Evolutionary conservation across 1,140 invertebrate species (phyloP).

Genomic region (Drosophila obscura): DNA sequence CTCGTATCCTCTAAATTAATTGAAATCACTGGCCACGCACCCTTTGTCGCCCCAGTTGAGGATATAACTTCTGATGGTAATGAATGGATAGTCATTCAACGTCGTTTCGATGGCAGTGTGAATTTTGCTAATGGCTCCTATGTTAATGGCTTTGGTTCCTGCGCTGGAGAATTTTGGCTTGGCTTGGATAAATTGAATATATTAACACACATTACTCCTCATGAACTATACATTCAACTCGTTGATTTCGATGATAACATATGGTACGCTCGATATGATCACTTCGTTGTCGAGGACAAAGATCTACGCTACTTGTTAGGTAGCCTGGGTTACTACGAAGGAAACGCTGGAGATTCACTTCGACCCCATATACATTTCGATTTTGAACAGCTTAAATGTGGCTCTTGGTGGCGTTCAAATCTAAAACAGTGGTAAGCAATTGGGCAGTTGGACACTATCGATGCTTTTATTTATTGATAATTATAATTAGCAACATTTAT

Average conservation of each 20-base stretch:
- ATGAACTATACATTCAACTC: conserved; percentile 31
- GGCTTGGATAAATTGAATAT: conserved; percentile 14
- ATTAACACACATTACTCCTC: conserved; percentile 6
- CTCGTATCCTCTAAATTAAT: no score
- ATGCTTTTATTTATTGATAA: neutral
- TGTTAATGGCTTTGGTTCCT: conserved; percentile 5
- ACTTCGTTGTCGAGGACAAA: conserved; percentile 21
- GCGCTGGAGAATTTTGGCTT: conserved; percentile 22
- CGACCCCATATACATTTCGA: conserved; percentile 2
- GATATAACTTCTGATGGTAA: no score
- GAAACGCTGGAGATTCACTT: conserved; percentile 30
- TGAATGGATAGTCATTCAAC: conserved; percentile 37
- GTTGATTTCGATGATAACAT: conserved; percentile 5
- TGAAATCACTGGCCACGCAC: no score
- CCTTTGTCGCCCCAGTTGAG: no score
- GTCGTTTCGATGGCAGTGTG: conserved; percentile 22
- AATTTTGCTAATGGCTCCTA: conserved; percentile 15
- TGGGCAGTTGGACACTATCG: no score
- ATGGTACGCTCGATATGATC: conserved; percentile 26
- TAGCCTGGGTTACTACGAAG: conserved; percentile 30
- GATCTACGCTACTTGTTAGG: conserved; percentile 20
- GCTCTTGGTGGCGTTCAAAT: neutral
- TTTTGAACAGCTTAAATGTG: no score
- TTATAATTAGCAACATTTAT: neutral
- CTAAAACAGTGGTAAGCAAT: no score